phyloP scores from a whole-genome alignment of 2,888 invertebrate genomes.

The Cantharis rufa region DNA sequence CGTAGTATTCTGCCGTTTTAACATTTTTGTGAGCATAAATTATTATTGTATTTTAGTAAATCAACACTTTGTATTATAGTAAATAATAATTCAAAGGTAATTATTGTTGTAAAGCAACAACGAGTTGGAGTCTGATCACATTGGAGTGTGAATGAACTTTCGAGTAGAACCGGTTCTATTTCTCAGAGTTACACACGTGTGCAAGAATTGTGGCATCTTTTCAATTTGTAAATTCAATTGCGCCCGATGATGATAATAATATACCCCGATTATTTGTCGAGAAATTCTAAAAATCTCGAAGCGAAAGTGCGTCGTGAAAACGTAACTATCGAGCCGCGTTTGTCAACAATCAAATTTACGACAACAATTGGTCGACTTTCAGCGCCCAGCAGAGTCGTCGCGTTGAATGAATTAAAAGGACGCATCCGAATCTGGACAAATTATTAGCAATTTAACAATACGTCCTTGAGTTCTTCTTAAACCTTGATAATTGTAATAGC shows the following conservation, averaged over 20 bases:
- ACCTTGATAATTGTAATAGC: slow-evolving; percentile 19
- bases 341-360: neutral
- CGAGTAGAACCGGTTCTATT: slow-evolving; percentile 49
- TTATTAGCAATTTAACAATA: neutral
- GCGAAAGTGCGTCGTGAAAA: neutral
- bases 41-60: neutral
- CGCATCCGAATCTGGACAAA: neutral
- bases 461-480: slow-evolving; percentile 1
- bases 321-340: neutral
- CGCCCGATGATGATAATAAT: slow-evolving; percentile 18
- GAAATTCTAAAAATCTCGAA: neutral
- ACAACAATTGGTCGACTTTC: neutral
- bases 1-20: neutral
- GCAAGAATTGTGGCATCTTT: slow-evolving; percentile 32
- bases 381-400: neutral
- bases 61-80: slow-evolving; percentile 34
- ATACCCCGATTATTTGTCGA: slow-evolving; percentile 13
- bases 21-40: neutral
- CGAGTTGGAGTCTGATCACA: slow-evolving; percentile 42
- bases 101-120: slow-evolving; percentile 44
- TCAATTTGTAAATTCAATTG: slow-evolving; percentile 36
- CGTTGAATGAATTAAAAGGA: neutral
- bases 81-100: slow-evolving; percentile 47
- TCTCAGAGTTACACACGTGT: slow-evolving; percentile 45
- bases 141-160: slow-evolving; percentile 52